Evolutionary conservation across 30 jellyfish, hydroid and myxozoan genomes (phyloP), one percentile per base, ranked within the genome.

Genomic region (Cassiopea andromeda): DNA sequence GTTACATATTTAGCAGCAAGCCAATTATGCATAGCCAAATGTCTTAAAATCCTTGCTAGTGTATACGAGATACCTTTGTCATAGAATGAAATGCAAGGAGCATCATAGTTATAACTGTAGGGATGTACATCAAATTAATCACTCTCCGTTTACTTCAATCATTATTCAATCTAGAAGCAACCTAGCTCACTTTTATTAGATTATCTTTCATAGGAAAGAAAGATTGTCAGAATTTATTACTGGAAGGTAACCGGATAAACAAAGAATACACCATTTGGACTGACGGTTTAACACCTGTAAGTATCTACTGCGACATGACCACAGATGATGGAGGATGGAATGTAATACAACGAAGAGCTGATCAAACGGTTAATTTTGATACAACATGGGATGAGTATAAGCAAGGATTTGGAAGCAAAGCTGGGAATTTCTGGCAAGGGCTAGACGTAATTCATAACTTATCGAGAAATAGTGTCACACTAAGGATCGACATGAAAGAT

Each of bases 361-460:
- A 82, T 82, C 83, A 18, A 61, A 67, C 2, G 0, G 44, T 64
- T 17, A 54, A 70, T 78, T 82, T 82, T 1, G 44, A 67, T 68
- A 61, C 57, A 60, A 48, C 48, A 18, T 66, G 71, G 72, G 7
- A 0, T 66, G 90, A 82, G n/a, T 82, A 82, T 27, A 67, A 46
- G 59, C 82, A 82, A 70, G 90, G 82, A 45, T 61, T 66, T 78
- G 88, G 88, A 61, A 66, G 66, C 1, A 19, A 45, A 14, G 0
- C 69, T 14, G 88, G 88, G 60, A 70, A 82, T 4, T 66, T 43
- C 44, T 82, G 90, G 90, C 59, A 54, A 1, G 90, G 90, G 0
- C 70, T 82, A 17, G 90, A 82, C 46, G 38, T n/a, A 2, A 82
- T 82, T 1, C 58, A 82, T 60, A 46, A 47, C 73, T 82, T 17